Evolutionary conservation across 2,797 vertebrate genomes (phyloP), one percentile per base, ranked within the genome.

Genomic region (Philypnodon macrostomus): DNA sequence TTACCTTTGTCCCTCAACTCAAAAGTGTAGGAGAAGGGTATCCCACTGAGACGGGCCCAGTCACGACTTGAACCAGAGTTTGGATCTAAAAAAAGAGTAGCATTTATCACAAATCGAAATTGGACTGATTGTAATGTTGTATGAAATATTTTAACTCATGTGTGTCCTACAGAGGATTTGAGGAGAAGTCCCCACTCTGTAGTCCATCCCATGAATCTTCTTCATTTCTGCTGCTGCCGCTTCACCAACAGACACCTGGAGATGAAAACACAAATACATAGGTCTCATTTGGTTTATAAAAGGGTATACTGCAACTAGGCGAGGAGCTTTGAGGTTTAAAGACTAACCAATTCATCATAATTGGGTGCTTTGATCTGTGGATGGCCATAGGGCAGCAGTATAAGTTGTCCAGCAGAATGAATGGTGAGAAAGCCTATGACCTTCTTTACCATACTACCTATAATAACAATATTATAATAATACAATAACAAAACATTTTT

Each of bases 21-120:
- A 60, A 91, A 91, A 0, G 88, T 92, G 27, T 85, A 91, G 37
- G 85, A 86, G 75, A 90, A 87, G 0, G 84, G 85, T 48, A 93
- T 90, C 37, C 87, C 84, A 1, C 78, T 77, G 4, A 73, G 85
- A 36, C 62, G 59, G 41, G 83, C 83, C 90, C 90, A 91, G 80
- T 92, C 90, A 34, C 77, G 64, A 12, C 89, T 92, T n/a, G 88
- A 88, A 4, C 90, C 90, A 4, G 91, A 91, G 26, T 83, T 79
- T 33, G 1, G 21, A 74, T 92, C 91, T 92, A 26, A 24, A 17
- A n/a, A n/a, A n/a, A n/a, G n/a, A n/a, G n/a, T n/a, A n/a, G n/a
- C n/a, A n/a, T n/a, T n/a, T n/a, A n/a, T n/a, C n/a, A n/a, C n/a
- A n/a, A n/a, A n/a, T n/a, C n/a, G n/a, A n/a, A n/a, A n/a, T n/a